phyloP scores from a whole-genome alignment of 1,140 invertebrate species.

The Catajapyx aquilonaris region DNA sequence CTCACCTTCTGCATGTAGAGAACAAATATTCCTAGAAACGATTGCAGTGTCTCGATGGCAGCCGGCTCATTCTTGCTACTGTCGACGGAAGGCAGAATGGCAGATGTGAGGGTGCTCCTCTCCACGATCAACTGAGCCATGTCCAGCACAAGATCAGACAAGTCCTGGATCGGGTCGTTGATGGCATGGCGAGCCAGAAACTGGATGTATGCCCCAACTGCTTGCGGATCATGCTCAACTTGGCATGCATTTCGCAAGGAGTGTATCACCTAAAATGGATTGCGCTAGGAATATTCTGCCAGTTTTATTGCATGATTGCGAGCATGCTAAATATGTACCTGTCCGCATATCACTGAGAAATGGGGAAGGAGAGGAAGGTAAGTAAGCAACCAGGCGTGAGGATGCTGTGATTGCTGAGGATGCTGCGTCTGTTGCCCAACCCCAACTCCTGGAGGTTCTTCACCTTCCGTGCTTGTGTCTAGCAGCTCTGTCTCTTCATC shows the following conservation, averaged over 20 bases:
- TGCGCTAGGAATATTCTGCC: too few relatives aligned
- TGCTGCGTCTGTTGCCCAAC: conserved; percentile 3
- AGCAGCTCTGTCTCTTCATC: too few relatives aligned
- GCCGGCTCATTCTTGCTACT: conserved; percentile 20
- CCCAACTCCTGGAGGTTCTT: too few relatives aligned
- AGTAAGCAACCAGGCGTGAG: conserved; percentile 54
- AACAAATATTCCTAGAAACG: conserved; percentile 55
- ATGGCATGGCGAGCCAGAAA: conserved; percentile 57
- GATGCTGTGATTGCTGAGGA: too few relatives aligned
- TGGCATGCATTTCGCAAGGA: conserved; percentile 63
- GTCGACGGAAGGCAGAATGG: conserved; percentile 47
- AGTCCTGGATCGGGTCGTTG: conserved; percentile 32
- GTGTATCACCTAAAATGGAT: conserved; percentile 23
- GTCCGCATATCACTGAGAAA: conserved; percentile 38
- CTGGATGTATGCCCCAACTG: conserved; percentile 72
- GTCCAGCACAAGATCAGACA: conserved; percentile 34
- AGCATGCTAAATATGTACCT: conserved; percentile 23
- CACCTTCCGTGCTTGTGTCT: too few relatives aligned
- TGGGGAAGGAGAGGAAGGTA: conserved; percentile 50
- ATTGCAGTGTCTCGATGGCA: conserved; percentile 40
- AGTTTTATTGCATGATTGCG: too few relatives aligned
- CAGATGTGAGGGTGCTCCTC: conserved; percentile 64
- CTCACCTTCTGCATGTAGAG: conserved; percentile 46
- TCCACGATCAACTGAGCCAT: conserved; percentile 83
- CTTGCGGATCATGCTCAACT: conserved; percentile 65